Evolutionary conservation across 2,888 invertebrate genomes (phyloP).

Genomic region (Troglohyphantes excavatus): DNA sequence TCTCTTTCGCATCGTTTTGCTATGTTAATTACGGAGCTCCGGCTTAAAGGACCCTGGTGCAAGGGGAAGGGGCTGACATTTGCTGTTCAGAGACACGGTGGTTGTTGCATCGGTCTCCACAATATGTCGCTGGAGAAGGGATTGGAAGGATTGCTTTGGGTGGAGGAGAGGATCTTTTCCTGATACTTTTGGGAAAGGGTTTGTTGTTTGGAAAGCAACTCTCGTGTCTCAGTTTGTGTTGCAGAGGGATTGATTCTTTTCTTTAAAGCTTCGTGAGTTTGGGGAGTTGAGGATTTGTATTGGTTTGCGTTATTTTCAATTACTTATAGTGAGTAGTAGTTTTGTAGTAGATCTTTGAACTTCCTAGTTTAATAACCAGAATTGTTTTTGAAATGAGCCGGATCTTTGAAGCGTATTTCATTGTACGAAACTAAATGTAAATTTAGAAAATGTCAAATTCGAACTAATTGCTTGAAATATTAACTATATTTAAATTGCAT

Average conservation of each 20-base stretch:
- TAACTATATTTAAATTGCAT: no score
- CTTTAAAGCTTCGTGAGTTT: neutral
- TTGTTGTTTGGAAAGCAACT: slow-evolving; percentile 4
- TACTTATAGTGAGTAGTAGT: no score
- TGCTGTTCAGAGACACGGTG: neutral
- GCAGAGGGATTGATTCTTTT: slow-evolving; percentile 9
- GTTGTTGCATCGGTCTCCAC: slow-evolving; percentile 29
- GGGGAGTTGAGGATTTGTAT: neutral
- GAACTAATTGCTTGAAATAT: no score
- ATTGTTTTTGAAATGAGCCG: no score
- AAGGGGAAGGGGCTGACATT: neutral
- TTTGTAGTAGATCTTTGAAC: no score
- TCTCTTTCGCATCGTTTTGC: slow-evolving; percentile 34
- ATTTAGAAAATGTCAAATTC: no score
- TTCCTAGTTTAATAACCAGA: no score
- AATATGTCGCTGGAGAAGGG: slow-evolving; percentile 26
- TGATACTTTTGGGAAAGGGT: slow-evolving; percentile 18
- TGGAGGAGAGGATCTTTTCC: slow-evolving; percentile 27
- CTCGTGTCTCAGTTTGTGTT: slow-evolving; percentile 13
- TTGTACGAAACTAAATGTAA: no score
- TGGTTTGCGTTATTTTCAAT: no score
- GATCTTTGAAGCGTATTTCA: no score
- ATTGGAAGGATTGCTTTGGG: neutral
- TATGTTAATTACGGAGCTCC: slow-evolving; percentile 69
- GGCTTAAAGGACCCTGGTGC: slow-evolving; percentile 1